These are phyloP conservation scores for Mus spicilegus DNA, from an alignment of 2,113 vertebrate genomes.

Conservation along the genomic window DNA sequence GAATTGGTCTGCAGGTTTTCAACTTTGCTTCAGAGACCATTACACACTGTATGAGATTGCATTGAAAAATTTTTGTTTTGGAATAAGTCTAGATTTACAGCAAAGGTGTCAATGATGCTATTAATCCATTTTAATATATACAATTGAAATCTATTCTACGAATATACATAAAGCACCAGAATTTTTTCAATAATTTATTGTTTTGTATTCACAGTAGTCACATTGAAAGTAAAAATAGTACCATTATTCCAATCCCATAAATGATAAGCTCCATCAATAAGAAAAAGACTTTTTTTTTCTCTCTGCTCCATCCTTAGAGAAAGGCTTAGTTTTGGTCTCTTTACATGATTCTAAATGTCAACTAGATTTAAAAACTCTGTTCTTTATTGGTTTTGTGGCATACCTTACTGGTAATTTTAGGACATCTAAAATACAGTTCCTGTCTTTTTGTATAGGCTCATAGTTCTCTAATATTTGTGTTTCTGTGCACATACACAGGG, in stretches of 20 bases:
- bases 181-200: not conserved
- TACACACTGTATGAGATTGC: not conserved
- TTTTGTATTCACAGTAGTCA: conserved; percentile 3
- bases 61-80: conserved; percentile 4
- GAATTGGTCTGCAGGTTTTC: not conserved
- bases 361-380: not conserved
- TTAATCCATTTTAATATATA: conserved; percentile 30
- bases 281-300: conserved; percentile 31
- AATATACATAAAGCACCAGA: not conserved
- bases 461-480: not conserved
- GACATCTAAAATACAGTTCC: not conserved
- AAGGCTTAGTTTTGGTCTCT: not conserved
- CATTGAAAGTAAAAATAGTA: conserved; percentile 36
- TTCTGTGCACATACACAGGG: not conserved
- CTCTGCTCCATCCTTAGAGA: not conserved
- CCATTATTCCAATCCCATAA: conserved; percentile 14
- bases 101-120: not conserved
- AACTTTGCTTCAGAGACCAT: conserved; percentile 31
- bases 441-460: not conserved
- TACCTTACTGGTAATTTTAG: not conserved
- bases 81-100: conserved; percentile 4
- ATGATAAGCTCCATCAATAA: conserved; percentile 15
- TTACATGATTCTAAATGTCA: conserved; percentile 12
- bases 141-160: not conserved
- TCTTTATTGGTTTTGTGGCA: not conserved